phyloP scores from a whole-genome alignment of 2,888 invertebrate genomes.

The Lissocephala sabroskyi region DNA sequence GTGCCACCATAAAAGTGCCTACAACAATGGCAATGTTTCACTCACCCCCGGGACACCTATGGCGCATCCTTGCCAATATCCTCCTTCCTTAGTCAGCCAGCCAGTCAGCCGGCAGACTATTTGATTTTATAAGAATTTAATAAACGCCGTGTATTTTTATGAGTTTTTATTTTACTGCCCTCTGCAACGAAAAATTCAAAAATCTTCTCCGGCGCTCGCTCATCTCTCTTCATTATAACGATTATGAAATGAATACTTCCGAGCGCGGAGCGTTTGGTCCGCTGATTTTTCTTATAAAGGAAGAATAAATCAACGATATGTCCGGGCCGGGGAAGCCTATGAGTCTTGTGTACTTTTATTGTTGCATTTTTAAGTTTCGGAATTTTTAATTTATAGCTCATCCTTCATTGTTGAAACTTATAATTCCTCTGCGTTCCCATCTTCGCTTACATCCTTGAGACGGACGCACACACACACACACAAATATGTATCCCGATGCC shows the following conservation, averaged over 20 bases:
- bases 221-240: slow-evolving; percentile 53
- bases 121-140: slow-evolving; percentile 61
- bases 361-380: slow-evolving; percentile 61
- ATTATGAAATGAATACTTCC: slow-evolving; percentile 64
- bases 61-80: neutral
- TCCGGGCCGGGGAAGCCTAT: too few species aligned
- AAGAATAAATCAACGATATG: slow-evolving; percentile 56
- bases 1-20: slow-evolving; percentile 35
- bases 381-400: slow-evolving; percentile 63
- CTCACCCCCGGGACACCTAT: neutral
- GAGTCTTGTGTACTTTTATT: slow-evolving; percentile 47
- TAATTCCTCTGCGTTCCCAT: slow-evolving; percentile 42
- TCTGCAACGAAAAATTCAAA: neutral
- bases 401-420: slow-evolving; percentile 62
- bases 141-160: slow-evolving; percentile 48
- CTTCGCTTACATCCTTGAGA: too few species aligned
- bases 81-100: neutral
- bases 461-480: too few species aligned
- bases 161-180: slow-evolving; percentile 19
- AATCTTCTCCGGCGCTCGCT: slow-evolving; percentile 18
- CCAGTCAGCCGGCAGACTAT: too few species aligned
- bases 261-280: slow-evolving; percentile 16
- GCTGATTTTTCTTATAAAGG: slow-evolving; percentile 36
- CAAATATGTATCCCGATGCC: slow-evolving; percentile 29
- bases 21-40: slow-evolving; percentile 22